Evolutionary conservation across 2,888 invertebrate genomes (phyloP).

Genomic region (Anodontia alba): DNA sequence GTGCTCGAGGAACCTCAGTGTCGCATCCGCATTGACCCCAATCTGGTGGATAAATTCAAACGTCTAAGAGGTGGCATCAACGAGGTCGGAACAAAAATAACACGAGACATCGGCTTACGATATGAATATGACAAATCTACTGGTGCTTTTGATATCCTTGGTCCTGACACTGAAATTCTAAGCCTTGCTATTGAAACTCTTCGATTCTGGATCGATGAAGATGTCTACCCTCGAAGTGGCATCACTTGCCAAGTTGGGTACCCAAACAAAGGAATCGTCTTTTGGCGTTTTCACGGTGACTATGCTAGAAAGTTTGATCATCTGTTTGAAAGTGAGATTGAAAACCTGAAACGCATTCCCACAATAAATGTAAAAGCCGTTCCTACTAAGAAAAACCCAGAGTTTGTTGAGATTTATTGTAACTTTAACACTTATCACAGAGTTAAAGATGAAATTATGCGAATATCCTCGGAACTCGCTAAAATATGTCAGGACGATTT

Average conservation of each 20-base stretch:
- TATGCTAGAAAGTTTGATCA: slow-evolving; percentile 60
- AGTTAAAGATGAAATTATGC: slow-evolving; percentile 41
- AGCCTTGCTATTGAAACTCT: slow-evolving; percentile 51
- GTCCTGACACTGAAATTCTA: slow-evolving; percentile 55
- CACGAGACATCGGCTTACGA: slow-evolving; percentile 44
- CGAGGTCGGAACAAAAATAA: slow-evolving; percentile 53
- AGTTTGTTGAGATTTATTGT: slow-evolving; percentile 55
- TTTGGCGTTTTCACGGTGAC: slow-evolving; percentile 62
- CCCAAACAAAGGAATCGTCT: slow-evolving; percentile 50
- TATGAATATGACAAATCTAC: slow-evolving; percentile 47
- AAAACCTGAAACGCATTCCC: slow-evolving; percentile 39
- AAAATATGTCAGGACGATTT: slow-evolving; percentile 52
- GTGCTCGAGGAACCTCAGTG: slow-evolving; percentile 1
- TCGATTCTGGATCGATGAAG: slow-evolving; percentile 57
- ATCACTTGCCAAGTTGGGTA: slow-evolving; percentile 61
- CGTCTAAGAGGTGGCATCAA: slow-evolving; percentile 49
- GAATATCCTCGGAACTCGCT: slow-evolving; percentile 41
- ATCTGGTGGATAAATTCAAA: slow-evolving; percentile 55
- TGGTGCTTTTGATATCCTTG: slow-evolving; percentile 47
- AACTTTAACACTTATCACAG: slow-evolving; percentile 48
- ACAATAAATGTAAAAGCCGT: slow-evolving; percentile 56
- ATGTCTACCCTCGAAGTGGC: slow-evolving; percentile 50
- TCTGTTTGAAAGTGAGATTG: slow-evolving; percentile 48
- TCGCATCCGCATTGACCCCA: slow-evolving; percentile 50
- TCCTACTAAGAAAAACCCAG: slow-evolving; percentile 49